Evolutionary conservation across 2,113 vertebrate genomes (phyloP).

Genomic region (Motacilla tschutschensis): DNA sequence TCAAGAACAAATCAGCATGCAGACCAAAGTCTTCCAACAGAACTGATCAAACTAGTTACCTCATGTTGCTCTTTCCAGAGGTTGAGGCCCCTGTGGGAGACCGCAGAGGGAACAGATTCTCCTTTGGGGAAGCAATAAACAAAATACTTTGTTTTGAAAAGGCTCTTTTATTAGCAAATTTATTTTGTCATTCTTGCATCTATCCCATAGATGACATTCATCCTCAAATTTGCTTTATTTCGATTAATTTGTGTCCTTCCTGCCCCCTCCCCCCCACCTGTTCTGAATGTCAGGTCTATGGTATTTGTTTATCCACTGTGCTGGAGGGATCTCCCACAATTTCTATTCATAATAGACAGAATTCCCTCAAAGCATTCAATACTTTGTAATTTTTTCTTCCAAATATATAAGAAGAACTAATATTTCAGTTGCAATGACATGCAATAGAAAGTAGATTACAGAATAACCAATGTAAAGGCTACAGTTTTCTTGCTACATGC

Average conservation of each 20-base stretch:
- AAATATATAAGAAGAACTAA: neutral
- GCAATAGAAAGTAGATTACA: neutral
- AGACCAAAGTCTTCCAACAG: neutral
- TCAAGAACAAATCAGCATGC: neutral
- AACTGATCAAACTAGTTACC: neutral
- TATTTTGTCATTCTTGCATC: neutral
- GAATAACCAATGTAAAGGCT: neutral
- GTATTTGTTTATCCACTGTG: neutral
- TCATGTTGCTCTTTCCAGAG: neutral
- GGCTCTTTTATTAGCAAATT: neutral
- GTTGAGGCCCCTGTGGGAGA: neutral
- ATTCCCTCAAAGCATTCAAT: neutral
- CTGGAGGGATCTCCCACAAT: neutral
- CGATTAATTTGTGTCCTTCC: neutral
- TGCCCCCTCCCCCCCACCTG: accelerated
- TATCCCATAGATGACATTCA: neutral
- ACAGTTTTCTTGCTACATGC: neutral
- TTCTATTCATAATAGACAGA: neutral
- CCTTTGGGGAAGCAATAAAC: neutral
- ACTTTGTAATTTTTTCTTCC: neutral
- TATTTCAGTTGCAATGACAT: neutral
- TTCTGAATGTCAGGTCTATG: neutral
- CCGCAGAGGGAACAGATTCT: neutral
- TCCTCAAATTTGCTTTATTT: neutral
- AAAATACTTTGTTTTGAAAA: neutral